Percentiles rank a stretch among this genome's conserved stretches.
Evolutionary conservation across 2,113 vertebrate species (phyloP).

Genomic region (Pipa parva): DNA sequence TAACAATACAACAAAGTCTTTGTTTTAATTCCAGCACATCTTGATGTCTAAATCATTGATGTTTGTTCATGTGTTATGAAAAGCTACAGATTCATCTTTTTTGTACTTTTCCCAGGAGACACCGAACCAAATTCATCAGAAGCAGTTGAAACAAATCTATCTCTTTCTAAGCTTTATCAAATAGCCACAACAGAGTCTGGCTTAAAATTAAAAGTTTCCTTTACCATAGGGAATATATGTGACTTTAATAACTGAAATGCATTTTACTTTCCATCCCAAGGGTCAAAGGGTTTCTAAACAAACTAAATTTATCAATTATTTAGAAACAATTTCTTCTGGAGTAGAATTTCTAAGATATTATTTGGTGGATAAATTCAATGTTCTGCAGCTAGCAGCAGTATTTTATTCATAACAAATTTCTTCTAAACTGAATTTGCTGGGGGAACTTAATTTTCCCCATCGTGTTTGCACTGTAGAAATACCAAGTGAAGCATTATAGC

Average conservation of each 20-base stretch:
- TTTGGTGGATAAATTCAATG: slow-evolving; percentile 94
- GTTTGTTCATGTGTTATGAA: slow-evolving; percentile 67
- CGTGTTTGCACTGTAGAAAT: slow-evolving; percentile 73
- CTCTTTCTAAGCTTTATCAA: slow-evolving; percentile 70
- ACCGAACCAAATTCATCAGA: slow-evolving; percentile 65
- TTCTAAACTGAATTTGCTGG: slow-evolving; percentile 86
- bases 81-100: slow-evolving; percentile 70
- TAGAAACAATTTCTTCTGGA: slow-evolving; percentile 90
- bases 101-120: slow-evolving; percentile 65
- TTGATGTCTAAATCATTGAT: slow-evolving; percentile 68
- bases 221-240: slow-evolving; percentile 72
- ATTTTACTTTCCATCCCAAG: slow-evolving; percentile 79
- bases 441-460: slow-evolving; percentile 90
- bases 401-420: slow-evolving; percentile 90
- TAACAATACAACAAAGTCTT: slow-evolving; percentile 52
- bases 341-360: slow-evolving; percentile 86
- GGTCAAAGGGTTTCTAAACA: slow-evolving; percentile 82
- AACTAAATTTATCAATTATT: slow-evolving; percentile 95
- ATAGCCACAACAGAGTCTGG: slow-evolving; percentile 65
- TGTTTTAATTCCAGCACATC: slow-evolving; percentile 61
- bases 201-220: slow-evolving; percentile 76
- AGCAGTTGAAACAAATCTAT: slow-evolving; percentile 65
- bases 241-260: slow-evolving; percentile 78
- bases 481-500: slow-evolving; percentile 65
- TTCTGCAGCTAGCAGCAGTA: slow-evolving; percentile 70